A percentile compares a stretch with the other conserved stretches of the same genome.
Conservation (phyloP, 2,797 vertebrate species). For the Serranus cabrilla region DNA sequence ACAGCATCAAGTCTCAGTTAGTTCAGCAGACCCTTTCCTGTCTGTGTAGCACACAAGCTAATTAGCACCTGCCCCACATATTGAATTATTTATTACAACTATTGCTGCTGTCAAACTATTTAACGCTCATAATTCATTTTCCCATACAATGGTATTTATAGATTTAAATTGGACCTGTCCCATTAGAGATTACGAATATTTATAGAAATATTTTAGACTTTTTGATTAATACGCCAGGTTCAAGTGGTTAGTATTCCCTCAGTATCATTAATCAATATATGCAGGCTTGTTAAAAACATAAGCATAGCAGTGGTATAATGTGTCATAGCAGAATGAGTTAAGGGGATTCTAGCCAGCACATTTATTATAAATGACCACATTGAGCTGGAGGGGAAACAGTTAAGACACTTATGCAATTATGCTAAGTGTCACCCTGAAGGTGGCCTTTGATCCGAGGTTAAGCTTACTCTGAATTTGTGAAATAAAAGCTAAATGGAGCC, state of each 20-base stretch:
- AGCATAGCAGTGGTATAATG: conserved; percentile 82
- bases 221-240: conserved; percentile 84
- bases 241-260: conserved; percentile 81
- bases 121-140: conserved; percentile 82
- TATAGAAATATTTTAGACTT: conserved; percentile 81
- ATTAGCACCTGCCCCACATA: conserved; percentile 81
- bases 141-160: conserved; percentile 80
- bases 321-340: conserved; percentile 82
- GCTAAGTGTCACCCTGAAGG: conserved; percentile 87
- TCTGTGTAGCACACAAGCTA: conserved; percentile 73
- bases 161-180: conserved; percentile 83
- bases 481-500: conserved; percentile 89
- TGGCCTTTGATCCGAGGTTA: conserved; percentile 88
- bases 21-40: conserved; percentile 69
- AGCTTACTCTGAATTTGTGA: conserved; percentile 86
- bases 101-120: conserved; percentile 82
- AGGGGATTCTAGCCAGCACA: conserved; percentile 76
- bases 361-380: conserved; percentile 86
- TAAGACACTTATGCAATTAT: conserved; percentile 90
- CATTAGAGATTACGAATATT: conserved; percentile 81
- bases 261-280: conserved; percentile 87
- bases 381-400: conserved; percentile 85
- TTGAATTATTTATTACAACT: conserved; percentile 83
- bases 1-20: conserved; percentile 70
- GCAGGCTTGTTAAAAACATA: conserved; percentile 85